Conservation (phyloP, 2,888 invertebrate genomes). For the Odontocolon sp. region DNA sequence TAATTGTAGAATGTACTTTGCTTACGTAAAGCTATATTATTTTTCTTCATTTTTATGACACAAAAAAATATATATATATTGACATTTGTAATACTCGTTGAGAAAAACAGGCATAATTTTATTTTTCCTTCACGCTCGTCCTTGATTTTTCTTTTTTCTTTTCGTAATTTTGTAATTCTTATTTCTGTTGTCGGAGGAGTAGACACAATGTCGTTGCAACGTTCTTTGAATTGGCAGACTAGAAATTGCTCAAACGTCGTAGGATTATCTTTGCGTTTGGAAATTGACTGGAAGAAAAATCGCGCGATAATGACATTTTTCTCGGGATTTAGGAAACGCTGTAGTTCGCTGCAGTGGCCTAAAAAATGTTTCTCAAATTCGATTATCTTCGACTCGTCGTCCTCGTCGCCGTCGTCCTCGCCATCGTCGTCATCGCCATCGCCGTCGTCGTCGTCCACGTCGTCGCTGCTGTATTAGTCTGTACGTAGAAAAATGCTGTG, state of each 20-base stretch:
- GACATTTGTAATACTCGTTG: slow-evolving; percentile 46
- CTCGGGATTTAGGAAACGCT: slow-evolving; percentile 14
- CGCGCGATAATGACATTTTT: not conserved
- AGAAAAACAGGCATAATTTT: slow-evolving; percentile 19
- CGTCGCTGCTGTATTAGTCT: slow-evolving; percentile 43
- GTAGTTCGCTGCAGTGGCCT: slow-evolving; percentile 8
- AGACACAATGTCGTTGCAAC: not conserved
- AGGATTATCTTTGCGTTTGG: not conserved
- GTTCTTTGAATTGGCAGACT: slow-evolving; percentile 19
- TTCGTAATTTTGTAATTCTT: not conserved
- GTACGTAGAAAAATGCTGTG: slow-evolving; percentile 35
- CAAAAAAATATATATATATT: slow-evolving; percentile 30
- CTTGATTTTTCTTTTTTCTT: slow-evolving; percentile 7
- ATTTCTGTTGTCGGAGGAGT: not conserved
- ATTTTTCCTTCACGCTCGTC: slow-evolving; percentile 38
- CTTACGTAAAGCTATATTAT: slow-evolving; percentile 49
- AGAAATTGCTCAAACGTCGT: slow-evolving; percentile 35
- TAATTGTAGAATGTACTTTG: slow-evolving; percentile 42
- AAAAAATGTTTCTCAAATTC: no score
- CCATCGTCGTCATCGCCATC: slow-evolving; percentile 26
- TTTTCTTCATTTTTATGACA: slow-evolving; percentile 42
- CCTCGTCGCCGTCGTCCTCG: slow-evolving; percentile 9
- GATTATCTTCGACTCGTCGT: slow-evolving; percentile 30
- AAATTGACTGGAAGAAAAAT: not conserved
- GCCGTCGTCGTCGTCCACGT: not conserved